Evolutionary conservation across 1,140 invertebrate species (phyloP).

Genomic region (Saxidomus purpurata): DNA sequence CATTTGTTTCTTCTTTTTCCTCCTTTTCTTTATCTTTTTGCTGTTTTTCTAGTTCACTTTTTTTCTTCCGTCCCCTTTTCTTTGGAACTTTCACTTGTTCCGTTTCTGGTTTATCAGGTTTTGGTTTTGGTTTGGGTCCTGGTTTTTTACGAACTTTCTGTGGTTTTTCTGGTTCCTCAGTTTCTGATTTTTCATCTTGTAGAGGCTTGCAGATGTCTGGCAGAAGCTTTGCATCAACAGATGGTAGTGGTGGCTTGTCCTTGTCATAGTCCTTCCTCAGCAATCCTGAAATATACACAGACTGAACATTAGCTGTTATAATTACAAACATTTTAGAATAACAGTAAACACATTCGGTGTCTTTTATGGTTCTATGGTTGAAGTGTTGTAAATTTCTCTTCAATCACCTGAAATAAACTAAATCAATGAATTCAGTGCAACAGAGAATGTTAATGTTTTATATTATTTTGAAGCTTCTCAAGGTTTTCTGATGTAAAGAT

Average conservation of each 20-base stretch:
- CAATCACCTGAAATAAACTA: no score
- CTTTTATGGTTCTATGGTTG: no score
- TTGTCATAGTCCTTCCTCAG: conserved; percentile 58
- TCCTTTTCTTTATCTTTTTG: conserved; percentile 39
- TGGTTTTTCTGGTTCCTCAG: conserved; percentile 50
- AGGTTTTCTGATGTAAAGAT: no score
- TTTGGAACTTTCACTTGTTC: conserved; percentile 70
- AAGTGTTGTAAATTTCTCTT: no score
- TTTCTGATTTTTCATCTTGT: background rate
- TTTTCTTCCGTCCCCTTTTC: conserved; percentile 68
- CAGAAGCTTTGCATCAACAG: conserved; percentile 42
- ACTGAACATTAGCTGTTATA: no score
- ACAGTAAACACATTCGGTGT: no score
- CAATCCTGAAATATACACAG: conserved; percentile 63
- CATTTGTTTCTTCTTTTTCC: conserved; percentile 44
- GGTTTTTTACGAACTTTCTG: conserved; percentile 64
- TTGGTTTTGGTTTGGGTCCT: conserved; percentile 75
- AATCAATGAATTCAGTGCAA: no score
- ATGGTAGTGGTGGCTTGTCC: conserved; percentile 64
- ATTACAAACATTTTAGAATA: no score
- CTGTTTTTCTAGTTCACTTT: conserved; percentile 59
- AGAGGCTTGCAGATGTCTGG: conserved; percentile 17
- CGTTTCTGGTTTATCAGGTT: conserved; percentile 63
- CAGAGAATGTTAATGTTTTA: no score
- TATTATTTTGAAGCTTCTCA: no score